Base-by-base conservation (phyloP, 2,888 invertebrate genomes). In the Agelastica alni region DNA sequence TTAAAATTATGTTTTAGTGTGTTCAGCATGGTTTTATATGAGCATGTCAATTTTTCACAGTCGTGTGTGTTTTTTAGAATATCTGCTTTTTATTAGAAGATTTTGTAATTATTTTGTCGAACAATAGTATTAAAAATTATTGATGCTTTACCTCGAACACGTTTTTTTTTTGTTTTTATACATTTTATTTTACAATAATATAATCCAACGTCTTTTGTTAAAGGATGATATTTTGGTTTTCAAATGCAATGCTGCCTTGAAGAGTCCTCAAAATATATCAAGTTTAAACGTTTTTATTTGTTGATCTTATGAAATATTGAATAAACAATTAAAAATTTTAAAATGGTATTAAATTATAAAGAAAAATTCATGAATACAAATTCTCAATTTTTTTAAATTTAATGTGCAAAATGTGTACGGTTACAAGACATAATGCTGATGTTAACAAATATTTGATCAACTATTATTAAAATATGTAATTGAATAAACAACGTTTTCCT, bases 41-140 rank as follows among this genome's bases (percentile, higher is more conserved):
- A 59, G 66, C 64, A 64, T 66, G 64, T 45, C 22, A 60, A 56
- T 58, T 62, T 61, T 57, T 60, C 58, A 59, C 59, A 54, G 51
- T 42, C 58, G 58, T 57, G 63, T 62, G 62, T 62, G 63, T 63
- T 63, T 61, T 58, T 61, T 60, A 55, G 56, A 58, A 55, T 56
- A 46, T 55, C 43, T 54, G 57, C 59, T 57, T 56, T 46, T 36
- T 44, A 34, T 34, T 53, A 44, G 58, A 59, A 51, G 39, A 39
- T 52, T 56, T 49, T 55, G 53, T 59, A 18, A 36, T 28, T 58
- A 39, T 58, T 53, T 54, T 48, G 28, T 39, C 49, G 30, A 44
- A 16, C 45, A 57, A 45, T 52, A 43, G 41, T 59, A 51, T 51
- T 49, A 39, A 39, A 34, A 49, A 44, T 44, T 41, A 44, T 45